Base-by-base conservation (phyloP, 2,888 invertebrate genomes). In the Pyrochroa serraticornis region DNA sequence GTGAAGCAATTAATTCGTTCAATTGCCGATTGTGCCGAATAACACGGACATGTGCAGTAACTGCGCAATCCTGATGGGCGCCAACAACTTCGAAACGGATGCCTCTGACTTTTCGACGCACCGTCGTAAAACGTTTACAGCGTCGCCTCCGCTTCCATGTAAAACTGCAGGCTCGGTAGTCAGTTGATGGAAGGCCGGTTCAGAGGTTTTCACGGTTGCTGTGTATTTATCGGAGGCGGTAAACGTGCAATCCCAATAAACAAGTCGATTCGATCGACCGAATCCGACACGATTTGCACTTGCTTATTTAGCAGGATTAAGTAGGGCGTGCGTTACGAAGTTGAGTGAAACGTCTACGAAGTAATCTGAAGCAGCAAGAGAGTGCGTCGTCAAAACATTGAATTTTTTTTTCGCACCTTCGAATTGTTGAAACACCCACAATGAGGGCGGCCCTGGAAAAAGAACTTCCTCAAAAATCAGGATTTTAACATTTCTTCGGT, bases 91-190 rank as follows among this genome's bases (percentile, higher is more conserved):
- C 5, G 5, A 22, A 22, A 22, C 22, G 22, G 2, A 22, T 22
- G 22, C 3, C 5, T 22, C 22, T 22, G 22, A 39, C 39, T 39
- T 39, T 12, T 39, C 39, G 8, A 22, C 22, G 22, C 22, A 22
- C 22, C 22, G 22, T 5, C 22, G 22, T 22, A 22, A 22, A 22
- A 22, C 22, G 22, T 22, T 22, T 22, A 22, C 22, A 5, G 22
- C 22, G 22, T 22, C 22, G 22, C 22, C 3, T 22, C 22, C 22
- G 22, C 22, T 22, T 5, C 39, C 50, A 50, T 44, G 56, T 45
- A 56, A 56, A 56, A 49, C 34, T 56, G 56, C 56, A 44, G 44
- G 36, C 45, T 56, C 50, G 45, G 50, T 56, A 56, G 45, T 56
- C 44, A 22, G 39, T 46, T 46, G 41, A 53, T 35, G 46, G 32